A percentile compares a stretch with the other conserved stretches of the same genome.
phyloP scores from a whole-genome alignment of 2,888 invertebrate species.

The Antheraea assamensis region DNA sequence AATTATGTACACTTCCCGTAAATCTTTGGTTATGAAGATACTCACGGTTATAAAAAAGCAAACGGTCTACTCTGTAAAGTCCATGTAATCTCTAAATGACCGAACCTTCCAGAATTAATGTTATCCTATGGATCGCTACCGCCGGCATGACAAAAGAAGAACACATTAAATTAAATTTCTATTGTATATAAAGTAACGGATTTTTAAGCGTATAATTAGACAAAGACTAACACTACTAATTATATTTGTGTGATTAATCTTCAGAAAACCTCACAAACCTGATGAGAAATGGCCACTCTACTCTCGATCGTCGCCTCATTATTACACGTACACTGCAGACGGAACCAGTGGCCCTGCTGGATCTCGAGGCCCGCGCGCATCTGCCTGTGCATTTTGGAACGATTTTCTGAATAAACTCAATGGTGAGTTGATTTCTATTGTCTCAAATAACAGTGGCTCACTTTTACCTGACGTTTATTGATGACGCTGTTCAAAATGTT shows the following conservation, averaged over 20 bases:
- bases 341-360: conserved; percentile 84
- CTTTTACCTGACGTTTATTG: no score
- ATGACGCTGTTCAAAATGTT: background rate
- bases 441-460: background rate
- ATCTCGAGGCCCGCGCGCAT: conserved; percentile 89
- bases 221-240: no score
- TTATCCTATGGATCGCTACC: no score
- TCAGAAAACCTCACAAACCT: conserved; percentile 84
- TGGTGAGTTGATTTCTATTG: conserved; percentile 61
- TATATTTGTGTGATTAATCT: conserved; percentile 33
- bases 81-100: background rate
- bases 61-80: background rate
- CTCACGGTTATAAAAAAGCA: background rate
- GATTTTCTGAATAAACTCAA: conserved; percentile 95
- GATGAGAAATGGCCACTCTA: conserved; percentile 94
- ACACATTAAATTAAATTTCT: no score
- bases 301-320: conserved; percentile 91
- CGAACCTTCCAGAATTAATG: no score
- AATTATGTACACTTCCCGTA: no score
- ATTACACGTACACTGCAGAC: conserved; percentile 94
- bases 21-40: background rate
- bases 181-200: no score
- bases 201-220: no score
- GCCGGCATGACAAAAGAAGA: no score
- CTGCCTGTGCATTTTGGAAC: conserved; percentile 98